These are phyloP conservation scores for Oenanthe melanoleuca DNA, from an alignment of 2,113 vertebrate species.

Conservation along the genomic window DNA sequence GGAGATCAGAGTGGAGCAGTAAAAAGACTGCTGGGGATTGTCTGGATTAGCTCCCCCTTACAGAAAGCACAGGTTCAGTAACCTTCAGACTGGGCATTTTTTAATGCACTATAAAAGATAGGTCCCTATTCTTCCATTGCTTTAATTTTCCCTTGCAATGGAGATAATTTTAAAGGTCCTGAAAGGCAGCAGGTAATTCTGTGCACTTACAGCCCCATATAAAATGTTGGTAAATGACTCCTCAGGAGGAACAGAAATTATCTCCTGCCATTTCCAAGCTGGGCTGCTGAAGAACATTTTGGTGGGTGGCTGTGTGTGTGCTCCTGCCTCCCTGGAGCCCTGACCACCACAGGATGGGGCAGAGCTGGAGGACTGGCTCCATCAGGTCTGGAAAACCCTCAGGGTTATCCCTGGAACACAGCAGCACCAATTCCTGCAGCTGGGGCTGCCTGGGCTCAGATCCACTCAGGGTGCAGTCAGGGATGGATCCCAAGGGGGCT, in stretches of 20 bases:
- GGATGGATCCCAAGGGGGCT: background rate
- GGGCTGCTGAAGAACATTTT: background rate
- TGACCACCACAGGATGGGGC: background rate
- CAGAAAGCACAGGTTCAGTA: constrained; percentile 56
- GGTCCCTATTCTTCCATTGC: constrained; percentile 26
- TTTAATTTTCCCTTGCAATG: constrained; percentile 49
- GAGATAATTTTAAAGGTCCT: constrained; percentile 55
- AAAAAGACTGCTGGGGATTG: constrained; percentile 61
- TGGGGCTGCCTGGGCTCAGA: fast-evolving
- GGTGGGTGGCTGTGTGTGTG: background rate
- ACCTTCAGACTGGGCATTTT: constrained; percentile 51
- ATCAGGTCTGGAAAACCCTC: background rate
- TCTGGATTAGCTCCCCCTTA: constrained; percentile 64
- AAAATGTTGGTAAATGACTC: constrained; percentile 41
- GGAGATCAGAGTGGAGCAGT: constrained; percentile 57
- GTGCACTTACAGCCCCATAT: constrained; percentile 16
- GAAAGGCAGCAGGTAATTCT: constrained; percentile 39
- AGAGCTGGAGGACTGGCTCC: background rate
- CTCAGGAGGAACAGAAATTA: constrained; percentile 8
- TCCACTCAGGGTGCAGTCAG: fast-evolving
- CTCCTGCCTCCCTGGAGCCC: background rate
- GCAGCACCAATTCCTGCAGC: background rate
- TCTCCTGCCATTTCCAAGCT: background rate
- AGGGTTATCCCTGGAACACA: background rate
- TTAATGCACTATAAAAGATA: constrained; percentile 40